These are phyloP conservation scores for Malurus alboscapulatus DNA, from an alignment of 2,113 vertebrate genomes.

Conservation along the genomic window DNA sequence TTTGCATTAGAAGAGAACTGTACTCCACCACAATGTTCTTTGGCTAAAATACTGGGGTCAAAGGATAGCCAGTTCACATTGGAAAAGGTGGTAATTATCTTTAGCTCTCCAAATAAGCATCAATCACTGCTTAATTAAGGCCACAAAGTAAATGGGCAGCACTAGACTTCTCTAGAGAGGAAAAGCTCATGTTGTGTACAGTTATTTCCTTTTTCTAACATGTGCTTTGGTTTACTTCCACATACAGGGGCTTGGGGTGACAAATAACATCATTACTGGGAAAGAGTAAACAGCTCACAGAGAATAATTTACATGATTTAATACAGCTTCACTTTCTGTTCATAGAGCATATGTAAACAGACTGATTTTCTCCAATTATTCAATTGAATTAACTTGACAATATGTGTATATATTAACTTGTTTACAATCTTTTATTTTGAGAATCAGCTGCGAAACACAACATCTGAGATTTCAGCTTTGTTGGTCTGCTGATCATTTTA, in stretches of 20 bases:
- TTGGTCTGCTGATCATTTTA: neutral
- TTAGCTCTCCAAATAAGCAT: conserved; percentile 39
- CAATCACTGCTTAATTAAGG: conserved; percentile 44
- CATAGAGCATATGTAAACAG: conserved; percentile 30
- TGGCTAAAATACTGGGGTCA: conserved; percentile 9
- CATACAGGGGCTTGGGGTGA: conserved; percentile 35
- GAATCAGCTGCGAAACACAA: neutral
- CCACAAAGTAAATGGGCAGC: neutral
- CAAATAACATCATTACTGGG: conserved; percentile 55
- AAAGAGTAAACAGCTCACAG: conserved; percentile 58
- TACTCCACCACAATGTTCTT: neutral
- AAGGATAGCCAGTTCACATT: neutral
- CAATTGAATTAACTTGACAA: conserved; percentile 45
- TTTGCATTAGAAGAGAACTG: neutral
- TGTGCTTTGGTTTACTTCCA: conserved; percentile 26
- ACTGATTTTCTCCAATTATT: conserved; percentile 61
- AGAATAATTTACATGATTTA: conserved; percentile 64
- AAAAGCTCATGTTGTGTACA: conserved; percentile 8
- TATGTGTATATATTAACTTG: conserved; percentile 24
- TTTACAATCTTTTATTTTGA: conserved; percentile 25
- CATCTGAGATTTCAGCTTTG: neutral
- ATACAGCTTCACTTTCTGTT: conserved; percentile 51
- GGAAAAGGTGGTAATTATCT: conserved; percentile 23
- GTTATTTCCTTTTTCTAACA: conserved; percentile 24
- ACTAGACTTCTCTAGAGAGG: conserved; percentile 2